These are phyloP conservation scores for Oikopleura albicans DNA, from an alignment of 23 tunicate genomes.

Conservation along the genomic window DNA sequence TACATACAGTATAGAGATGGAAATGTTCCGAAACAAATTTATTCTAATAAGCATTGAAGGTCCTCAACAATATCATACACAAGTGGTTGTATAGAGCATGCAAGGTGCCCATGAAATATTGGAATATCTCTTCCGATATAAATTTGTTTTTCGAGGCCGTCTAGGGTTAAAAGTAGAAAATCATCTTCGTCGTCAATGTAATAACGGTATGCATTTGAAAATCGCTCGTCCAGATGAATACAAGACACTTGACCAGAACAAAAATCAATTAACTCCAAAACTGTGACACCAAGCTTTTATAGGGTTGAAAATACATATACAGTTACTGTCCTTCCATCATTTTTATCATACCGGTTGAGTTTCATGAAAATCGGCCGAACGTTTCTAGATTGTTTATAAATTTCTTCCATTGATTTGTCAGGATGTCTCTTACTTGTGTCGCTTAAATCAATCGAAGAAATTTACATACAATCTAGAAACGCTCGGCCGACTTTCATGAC, in stretches of 20 bases:
- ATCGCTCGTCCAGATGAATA: neutral
- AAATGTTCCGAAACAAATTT: no score
- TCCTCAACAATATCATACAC: neutral
- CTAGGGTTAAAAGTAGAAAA: neutral
- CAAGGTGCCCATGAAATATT: neutral
- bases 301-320: no score
- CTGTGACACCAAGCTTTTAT: neutral
- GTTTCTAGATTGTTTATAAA: no score
- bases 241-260: neutral
- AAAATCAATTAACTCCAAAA: neutral
- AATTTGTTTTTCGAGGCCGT: neutral
- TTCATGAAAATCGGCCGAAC: no score
- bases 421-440: no score
- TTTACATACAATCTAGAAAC: no score
- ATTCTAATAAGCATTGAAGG: neutral
- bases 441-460: no score
- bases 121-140: constrained; percentile 12
- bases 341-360: no score
- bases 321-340: no score
- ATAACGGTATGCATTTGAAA: neutral
- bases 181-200: neutral
- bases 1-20: no score
- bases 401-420: no score
- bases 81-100: neutral
- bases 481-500: no score